Conservation (phyloP, 2,797 vertebrate species). For the Diceros bicornis region DNA sequence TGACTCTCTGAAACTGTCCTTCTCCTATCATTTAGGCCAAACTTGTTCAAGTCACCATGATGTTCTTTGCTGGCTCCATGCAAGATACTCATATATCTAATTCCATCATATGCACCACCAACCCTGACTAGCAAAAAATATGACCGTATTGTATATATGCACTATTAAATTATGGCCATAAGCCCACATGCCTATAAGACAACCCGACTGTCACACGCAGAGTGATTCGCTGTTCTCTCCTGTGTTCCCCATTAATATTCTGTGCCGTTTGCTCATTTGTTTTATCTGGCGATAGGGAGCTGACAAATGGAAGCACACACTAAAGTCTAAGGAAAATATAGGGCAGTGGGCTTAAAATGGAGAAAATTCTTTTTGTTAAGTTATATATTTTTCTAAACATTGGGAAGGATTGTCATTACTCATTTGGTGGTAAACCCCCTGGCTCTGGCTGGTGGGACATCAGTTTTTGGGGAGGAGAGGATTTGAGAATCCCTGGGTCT, state of each 20-base stretch:
- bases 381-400: neutral
- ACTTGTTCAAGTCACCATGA: neutral
- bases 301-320: slow-evolving; percentile 11
- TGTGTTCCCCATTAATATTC: slow-evolving; percentile 41
- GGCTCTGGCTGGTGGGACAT: neutral
- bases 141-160: neutral
- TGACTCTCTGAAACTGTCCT: neutral
- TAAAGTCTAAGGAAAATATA: slow-evolving; percentile 32
- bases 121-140: slow-evolving; percentile 63
- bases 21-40: neutral
- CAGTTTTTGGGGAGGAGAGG: neutral
- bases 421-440: neutral
- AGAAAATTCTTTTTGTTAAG: slow-evolving; percentile 7
- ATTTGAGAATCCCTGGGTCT: neutral
- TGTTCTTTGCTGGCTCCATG: neutral
- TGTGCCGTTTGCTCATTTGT: slow-evolving; percentile 27
- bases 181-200: neutral
- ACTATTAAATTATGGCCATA: slow-evolving; percentile 28
- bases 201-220: neutral
- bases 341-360: neutral
- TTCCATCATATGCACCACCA: neutral
- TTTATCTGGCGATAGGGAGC: slow-evolving; percentile 59
- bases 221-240: neutral
- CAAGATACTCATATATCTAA: neutral
- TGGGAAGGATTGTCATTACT: neutral